A percentile compares a stretch with the other conserved stretches of the same genome.
Conservation (phyloP, 2,113 vertebrate genomes). For the Oxyura jamaicensis region DNA sequence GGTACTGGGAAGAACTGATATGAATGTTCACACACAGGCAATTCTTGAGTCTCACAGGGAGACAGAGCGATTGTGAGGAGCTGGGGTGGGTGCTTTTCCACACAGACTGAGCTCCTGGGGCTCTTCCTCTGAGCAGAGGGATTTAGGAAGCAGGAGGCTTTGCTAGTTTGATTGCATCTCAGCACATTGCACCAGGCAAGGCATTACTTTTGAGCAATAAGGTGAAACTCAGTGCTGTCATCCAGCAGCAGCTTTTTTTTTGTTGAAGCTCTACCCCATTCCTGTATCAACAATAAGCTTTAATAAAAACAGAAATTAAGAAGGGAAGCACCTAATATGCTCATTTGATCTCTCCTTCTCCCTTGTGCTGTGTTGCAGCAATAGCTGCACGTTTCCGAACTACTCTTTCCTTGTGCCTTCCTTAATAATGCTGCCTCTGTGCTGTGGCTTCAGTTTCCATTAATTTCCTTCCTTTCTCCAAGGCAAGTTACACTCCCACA, state of each 20-base stretch:
- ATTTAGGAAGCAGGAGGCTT: neutral
- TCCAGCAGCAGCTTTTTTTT: neutral
- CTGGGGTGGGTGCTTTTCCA: neutral
- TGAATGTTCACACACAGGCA: neutral
- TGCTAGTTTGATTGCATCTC: neutral
- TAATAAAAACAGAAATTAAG: neutral
- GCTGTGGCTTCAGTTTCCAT: neutral
- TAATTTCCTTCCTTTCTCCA: constrained; percentile 9
- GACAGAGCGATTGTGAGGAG: neutral
- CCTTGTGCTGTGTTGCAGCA: neutral
- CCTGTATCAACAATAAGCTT: neutral
- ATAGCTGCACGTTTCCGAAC: neutral
- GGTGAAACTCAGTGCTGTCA: neutral
- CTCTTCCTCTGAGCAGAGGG: neutral
- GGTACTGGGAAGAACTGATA: neutral
- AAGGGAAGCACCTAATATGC: neutral
- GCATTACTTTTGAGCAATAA: neutral
- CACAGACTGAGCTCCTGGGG: neutral
- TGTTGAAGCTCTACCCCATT: neutral
- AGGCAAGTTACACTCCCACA: neutral
- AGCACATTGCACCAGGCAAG: neutral
- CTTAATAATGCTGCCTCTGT: neutral
- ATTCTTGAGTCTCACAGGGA: neutral
- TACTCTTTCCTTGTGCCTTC: neutral
- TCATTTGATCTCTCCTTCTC: neutral